These are phyloP conservation scores for Tinea trinotella DNA, from an alignment of 2,888 invertebrate genomes.

Conservation along the genomic window DNA sequence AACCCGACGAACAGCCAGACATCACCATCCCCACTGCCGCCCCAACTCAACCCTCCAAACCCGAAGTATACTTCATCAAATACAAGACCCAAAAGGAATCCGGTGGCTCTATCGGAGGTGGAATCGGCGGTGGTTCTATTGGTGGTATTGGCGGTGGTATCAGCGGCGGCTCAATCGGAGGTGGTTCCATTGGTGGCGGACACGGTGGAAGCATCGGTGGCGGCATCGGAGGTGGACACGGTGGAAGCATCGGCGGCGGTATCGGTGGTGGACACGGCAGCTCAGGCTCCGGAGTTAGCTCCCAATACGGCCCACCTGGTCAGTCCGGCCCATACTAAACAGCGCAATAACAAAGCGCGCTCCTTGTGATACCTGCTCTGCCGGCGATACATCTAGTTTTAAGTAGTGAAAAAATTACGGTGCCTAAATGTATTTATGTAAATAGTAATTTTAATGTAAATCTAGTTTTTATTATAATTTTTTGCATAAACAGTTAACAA, in stretches of 20 bases:
- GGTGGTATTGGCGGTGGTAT: constrained; percentile 32
- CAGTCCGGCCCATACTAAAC: constrained; percentile 78
- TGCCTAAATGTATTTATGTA: constrained; percentile 74
- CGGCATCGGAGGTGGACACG: constrained; percentile 27
- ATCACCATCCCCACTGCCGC: constrained; percentile 81
- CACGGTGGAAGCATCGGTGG: constrained; percentile 38
- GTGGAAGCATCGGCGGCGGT: constrained; percentile 46
- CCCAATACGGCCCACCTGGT: constrained; percentile 77
- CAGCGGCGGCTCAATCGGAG: constrained; percentile 26
- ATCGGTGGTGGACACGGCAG: constrained; percentile 39
- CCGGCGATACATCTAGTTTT: constrained; percentile 56
- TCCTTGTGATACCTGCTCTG: constrained; percentile 67
- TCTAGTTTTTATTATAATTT: constrained; percentile 68
- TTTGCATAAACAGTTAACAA: constrained; percentile 50
- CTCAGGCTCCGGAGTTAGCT: constrained; percentile 55
- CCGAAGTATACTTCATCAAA: constrained; percentile 88
- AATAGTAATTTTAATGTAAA: constrained; percentile 72
- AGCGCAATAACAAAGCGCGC: constrained; percentile 34
- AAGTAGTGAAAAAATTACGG: constrained; percentile 73
- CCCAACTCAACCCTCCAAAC: constrained; percentile 84
- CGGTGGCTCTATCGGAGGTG: constrained; percentile 35
- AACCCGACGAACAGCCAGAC: constrained; percentile 86
- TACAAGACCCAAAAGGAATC: constrained; percentile 81
- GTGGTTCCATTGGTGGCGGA: constrained; percentile 26
- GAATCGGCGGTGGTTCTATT: constrained; percentile 31